phyloP scores from a whole-genome alignment of 1,140 invertebrate species.

The Drosophila sproati region DNA sequence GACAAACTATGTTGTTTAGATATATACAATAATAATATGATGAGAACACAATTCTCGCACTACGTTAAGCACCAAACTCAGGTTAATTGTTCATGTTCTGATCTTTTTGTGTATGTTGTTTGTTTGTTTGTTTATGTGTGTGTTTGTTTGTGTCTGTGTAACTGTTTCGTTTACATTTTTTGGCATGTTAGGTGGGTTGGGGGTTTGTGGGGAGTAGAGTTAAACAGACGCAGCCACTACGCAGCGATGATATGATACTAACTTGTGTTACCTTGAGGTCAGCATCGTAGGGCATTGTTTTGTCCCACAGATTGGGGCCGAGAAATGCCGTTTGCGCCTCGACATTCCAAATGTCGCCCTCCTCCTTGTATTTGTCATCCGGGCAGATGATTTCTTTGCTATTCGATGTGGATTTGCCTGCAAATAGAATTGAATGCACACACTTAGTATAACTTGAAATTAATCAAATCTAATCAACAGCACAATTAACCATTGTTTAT shows the following conservation, averaged over 20 bases:
- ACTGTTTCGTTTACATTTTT: constrained; percentile 29
- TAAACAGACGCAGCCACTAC: constrained; percentile 74
- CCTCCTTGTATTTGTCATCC: constrained; percentile 93
- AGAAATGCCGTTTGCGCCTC: constrained; percentile 97
- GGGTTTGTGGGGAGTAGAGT: constrained; percentile 1
- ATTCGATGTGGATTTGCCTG: constrained; percentile 88
- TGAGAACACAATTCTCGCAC: constrained; percentile 78
- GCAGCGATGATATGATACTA: constrained; percentile 86
- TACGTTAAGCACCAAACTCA: constrained; percentile 64
- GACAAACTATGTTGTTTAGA: constrained; percentile 25
- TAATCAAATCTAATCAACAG: constrained; percentile 11
- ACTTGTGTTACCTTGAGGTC: constrained; percentile 96
- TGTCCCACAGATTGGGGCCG: constrained; percentile 97
- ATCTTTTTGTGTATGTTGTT: constrained; percentile 16
- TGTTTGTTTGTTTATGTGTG: constrained; percentile 3
- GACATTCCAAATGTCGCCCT: constrained; percentile 93
- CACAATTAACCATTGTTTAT: constrained; percentile 10
- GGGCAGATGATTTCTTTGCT: constrained; percentile 86
- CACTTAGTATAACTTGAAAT: background rate
- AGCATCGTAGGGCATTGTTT: constrained; percentile 94
- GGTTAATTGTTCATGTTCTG: constrained; percentile 41
- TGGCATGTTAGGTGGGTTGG: constrained; percentile 17
- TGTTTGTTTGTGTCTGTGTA: constrained; percentile 17
- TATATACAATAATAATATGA: constrained; percentile 45
- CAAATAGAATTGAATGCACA: constrained; percentile 48